Evolutionary conservation across 2,888 invertebrate genomes (phyloP).

Genomic region (Torymus auratus): DNA sequence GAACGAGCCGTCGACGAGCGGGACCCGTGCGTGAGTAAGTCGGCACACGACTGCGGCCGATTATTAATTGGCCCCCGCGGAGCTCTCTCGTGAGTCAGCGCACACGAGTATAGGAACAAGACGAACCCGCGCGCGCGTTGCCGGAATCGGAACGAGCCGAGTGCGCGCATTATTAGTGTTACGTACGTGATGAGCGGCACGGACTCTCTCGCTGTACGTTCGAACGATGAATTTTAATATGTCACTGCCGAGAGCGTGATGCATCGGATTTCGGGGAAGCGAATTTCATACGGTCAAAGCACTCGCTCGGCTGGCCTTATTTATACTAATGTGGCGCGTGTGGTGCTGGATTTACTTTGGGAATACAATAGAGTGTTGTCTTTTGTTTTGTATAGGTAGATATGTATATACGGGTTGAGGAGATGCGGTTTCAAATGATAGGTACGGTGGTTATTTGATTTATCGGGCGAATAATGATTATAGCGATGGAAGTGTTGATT

Average conservation of each 20-base stretch:
- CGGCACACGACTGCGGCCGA: background rate
- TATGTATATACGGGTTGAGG: too few species aligned
- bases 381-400: too few species aligned
- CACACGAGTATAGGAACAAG: background rate
- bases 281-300: slow-evolving; percentile 17
- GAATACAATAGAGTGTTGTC: too few species aligned
- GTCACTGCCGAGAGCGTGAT: slow-evolving; percentile 7
- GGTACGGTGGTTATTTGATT: too few species aligned
- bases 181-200: slow-evolving; percentile 35
- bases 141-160: slow-evolving; percentile 17
- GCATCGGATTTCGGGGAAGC: slow-evolving; percentile 42
- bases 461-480: too few species aligned
- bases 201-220: background rate
- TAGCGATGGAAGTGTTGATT: too few species aligned
- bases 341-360: too few species aligned
- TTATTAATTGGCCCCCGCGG: slow-evolving; percentile 39
- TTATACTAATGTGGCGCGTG: too few species aligned
- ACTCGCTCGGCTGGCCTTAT: background rate
- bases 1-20: slow-evolving; percentile 3
- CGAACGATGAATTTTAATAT: slow-evolving; percentile 46
- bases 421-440: too few species aligned
- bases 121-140: background rate
- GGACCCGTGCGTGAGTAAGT: slow-evolving; percentile 37
- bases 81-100: slow-evolving; percentile 33
- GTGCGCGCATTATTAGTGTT: too few species aligned